Evolutionary conservation across 2,888 invertebrate species (phyloP).

Genomic region (Bugula neritina): DNA sequence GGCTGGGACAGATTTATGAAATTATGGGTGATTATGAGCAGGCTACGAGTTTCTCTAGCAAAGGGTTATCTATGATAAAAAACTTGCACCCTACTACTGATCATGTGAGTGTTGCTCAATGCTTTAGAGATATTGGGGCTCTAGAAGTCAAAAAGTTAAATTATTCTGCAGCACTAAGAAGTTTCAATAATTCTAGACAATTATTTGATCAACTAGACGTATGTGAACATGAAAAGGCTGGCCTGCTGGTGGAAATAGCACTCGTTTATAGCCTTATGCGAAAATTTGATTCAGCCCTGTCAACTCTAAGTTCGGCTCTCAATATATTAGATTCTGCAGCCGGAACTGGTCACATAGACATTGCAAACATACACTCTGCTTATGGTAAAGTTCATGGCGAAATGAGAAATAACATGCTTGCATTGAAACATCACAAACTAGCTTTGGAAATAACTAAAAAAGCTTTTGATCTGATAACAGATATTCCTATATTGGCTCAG

Average conservation of each 20-base stretch:
- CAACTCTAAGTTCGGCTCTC: neutral
- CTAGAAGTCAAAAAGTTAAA: neutral
- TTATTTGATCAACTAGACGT: neutral
- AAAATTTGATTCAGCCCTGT: neutral
- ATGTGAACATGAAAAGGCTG: neutral
- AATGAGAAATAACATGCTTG: neutral
- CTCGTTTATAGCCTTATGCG: neutral
- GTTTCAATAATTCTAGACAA: neutral
- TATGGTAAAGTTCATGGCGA: neutral
- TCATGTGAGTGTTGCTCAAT: neutral
- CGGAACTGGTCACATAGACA: neutral
- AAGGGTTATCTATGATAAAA: neutral
- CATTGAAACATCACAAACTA: neutral
- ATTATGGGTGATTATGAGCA: neutral
- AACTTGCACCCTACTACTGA: neutral
- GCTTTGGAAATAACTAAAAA: neutral
- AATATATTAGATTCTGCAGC: neutral
- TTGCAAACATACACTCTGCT: neutral
- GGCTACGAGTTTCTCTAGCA: neutral
- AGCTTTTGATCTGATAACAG: neutral
- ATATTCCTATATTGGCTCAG: neutral
- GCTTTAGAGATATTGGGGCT: neutral
- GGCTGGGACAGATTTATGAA: neutral
- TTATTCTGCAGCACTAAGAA: neutral
- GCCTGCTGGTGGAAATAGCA: neutral